Conservation (phyloP, 2,113 vertebrate species). For the Mormyrus lacerda region DNA sequence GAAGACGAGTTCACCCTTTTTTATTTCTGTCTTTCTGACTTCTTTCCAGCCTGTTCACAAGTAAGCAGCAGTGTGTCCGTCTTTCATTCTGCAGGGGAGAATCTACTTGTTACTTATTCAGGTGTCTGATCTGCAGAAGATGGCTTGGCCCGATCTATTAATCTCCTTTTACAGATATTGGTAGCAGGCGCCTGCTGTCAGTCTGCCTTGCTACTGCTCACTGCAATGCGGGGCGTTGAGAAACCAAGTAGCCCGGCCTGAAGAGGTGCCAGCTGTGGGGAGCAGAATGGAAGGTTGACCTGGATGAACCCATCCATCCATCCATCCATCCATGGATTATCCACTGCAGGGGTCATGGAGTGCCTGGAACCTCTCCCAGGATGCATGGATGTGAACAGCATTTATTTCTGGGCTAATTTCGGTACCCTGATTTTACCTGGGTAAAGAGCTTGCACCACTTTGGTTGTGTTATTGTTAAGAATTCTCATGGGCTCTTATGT, state of each 20-base stretch:
- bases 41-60: neutral
- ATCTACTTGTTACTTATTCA: neutral
- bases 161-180: slow-evolving; percentile 1
- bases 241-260: neutral
- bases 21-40: neutral
- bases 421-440: neutral
- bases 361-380: neutral
- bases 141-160: neutral
- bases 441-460: neutral
- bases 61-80: neutral
- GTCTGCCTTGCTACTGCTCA: neutral
- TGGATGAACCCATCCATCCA: neutral
- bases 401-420: neutral
- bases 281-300: neutral
- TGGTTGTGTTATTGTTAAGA: neutral
- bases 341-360: neutral
- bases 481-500: neutral
- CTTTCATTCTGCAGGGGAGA: neutral
- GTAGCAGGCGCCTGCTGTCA: neutral
- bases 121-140: neutral
- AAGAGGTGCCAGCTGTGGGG: neutral
- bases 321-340: neutral
- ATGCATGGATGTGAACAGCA: neutral
- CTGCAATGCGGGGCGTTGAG: neutral
- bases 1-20: neutral